Base-by-base conservation (phyloP, 2,113 vertebrate genomes). In the Phrynosoma blainvillii region DNA sequence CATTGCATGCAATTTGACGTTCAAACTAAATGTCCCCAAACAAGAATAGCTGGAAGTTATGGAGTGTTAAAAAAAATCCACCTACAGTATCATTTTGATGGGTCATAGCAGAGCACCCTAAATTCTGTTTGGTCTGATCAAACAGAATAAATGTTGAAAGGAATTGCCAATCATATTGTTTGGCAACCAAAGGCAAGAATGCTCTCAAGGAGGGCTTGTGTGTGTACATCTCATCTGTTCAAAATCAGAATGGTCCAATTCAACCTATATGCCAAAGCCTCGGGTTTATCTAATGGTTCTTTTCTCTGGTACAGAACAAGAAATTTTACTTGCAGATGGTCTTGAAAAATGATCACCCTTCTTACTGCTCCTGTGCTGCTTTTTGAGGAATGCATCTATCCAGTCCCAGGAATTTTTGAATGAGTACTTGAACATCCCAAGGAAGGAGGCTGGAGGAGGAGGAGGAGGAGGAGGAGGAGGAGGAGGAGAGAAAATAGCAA, bases 361-460 rank as follows among this genome's bases (percentile, higher is more conserved):
- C 30, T 82, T 77, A 40, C 70, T 80, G 73, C 81, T 80, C 13
- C 18, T 27, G 47, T 76, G 52, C 75, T 84, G 85, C 85, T 71
- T 25, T 68, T 74, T 86, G 23, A 16, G 73, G 54, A 0, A 0
- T 56, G 32, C 84, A 76, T 62, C 74, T 88, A n/a, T 6, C 87
- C 88, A 87, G 54, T 76, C 66, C 74, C 78, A 87, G 62, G 40
- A 93, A 54, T 75, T 89, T 82, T 47, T 80, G 76, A 90, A 84
- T 42, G 86, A 89, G 86, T 77, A 87, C 68, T 77, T 89, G 85
- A 83, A 80, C 11, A 30, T 88, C 77, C 70, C 70, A 36, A 36
- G 70, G 85, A 66, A 91, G 79, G 47, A 85, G 30, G 70, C 40
- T 68, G 65, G 25, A 78, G 1, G 62, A 70, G 30, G 3, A 10